Conservation (phyloP, 2,113 vertebrate genomes). For the Rattus rattus region DNA sequence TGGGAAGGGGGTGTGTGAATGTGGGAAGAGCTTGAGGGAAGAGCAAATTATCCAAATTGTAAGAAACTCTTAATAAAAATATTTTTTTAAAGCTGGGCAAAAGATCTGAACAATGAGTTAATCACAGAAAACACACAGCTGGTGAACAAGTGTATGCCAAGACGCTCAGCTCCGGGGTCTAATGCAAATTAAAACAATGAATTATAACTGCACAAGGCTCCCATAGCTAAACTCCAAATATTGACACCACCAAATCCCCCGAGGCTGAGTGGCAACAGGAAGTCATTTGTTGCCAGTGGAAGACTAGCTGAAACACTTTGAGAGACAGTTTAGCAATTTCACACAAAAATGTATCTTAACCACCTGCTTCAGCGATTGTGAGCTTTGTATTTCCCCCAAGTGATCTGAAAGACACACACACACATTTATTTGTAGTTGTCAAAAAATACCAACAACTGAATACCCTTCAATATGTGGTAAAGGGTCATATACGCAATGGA, state of each 20-base stretch:
- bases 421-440: neutral
- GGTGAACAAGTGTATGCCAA: neutral
- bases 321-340: neutral
- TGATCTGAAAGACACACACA: neutral
- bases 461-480: neutral
- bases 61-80: neutral
- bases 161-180: neutral
- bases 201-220: neutral
- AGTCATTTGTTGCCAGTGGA: neutral
- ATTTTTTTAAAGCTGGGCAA: neutral
- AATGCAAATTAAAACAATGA: conserved; percentile 5
- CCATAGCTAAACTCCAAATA: neutral
- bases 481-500: neutral
- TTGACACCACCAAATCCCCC: neutral
- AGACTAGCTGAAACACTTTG: neutral
- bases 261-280: neutral
- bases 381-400: neutral
- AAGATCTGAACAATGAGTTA: neutral
- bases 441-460: neutral
- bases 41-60: neutral
- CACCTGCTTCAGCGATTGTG: neutral
- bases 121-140: neutral
- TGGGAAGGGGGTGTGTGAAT: neutral
- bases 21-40: neutral
- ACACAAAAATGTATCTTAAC: neutral